A percentile compares a stretch with the other conserved stretches of the same genome.
Evolutionary conservation across 2,888 invertebrate genomes (phyloP).

Genomic region (Noctuana brunneofusca): DNA sequence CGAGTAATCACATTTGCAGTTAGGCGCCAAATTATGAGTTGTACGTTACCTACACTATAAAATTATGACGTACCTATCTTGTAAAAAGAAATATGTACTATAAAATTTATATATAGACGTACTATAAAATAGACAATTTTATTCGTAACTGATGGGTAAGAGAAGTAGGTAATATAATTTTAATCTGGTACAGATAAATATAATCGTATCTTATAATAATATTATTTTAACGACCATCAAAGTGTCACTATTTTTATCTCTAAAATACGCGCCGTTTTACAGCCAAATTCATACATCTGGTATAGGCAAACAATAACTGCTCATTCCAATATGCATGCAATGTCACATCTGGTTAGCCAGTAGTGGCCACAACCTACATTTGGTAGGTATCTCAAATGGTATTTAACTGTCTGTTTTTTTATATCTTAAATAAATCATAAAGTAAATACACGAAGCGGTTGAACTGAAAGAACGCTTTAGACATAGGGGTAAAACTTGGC

Average conservation of each 20-base stretch:
- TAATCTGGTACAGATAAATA: too few relatives aligned
- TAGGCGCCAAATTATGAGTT: conserved; percentile 61
- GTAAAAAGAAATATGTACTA: conserved; percentile 23
- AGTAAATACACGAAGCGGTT: too few relatives aligned
- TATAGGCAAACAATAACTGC: background rate
- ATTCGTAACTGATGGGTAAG: background rate
- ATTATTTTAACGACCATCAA: background rate
- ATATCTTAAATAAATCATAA: too few relatives aligned
- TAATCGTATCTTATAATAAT: too few relatives aligned
- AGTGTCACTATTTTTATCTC: background rate
- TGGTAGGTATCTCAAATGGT: background rate
- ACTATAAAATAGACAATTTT: conserved; percentile 6
- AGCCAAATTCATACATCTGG: background rate
- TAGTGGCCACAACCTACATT: too few relatives aligned
- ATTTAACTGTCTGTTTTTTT: too few relatives aligned
- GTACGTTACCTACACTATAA: conserved; percentile 38
- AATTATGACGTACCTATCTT: conserved; percentile 17
- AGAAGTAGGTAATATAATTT: background rate
- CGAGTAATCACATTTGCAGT: conserved; percentile 67
- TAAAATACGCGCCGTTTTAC: background rate
- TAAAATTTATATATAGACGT: background rate
- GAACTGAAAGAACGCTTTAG: too few relatives aligned
- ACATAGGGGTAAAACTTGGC: too few relatives aligned
- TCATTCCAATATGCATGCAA: background rate
- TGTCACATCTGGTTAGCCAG: background rate